Evolutionary conservation across 1,140 invertebrate genomes (phyloP), one percentile per base, ranked within the genome.

Genomic region (Plutomurus gul): DNA sequence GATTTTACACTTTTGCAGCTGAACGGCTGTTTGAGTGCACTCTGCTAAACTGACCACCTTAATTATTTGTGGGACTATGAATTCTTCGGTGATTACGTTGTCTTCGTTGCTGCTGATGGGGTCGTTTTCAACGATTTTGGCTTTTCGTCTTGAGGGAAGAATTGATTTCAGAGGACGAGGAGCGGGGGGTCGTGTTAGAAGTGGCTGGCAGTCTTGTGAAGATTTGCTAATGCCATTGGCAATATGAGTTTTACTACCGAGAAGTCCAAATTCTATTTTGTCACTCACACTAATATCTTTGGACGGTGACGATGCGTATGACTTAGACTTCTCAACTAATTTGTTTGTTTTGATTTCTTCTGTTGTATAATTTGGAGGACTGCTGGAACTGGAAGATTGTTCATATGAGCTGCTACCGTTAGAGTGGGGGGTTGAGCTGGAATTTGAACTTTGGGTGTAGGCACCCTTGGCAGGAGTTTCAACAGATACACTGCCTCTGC

Each of bases 51-150:
- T 72, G 16, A 72, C 70, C 6, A 72, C 70, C 25, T 43, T 39
- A 8, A 72, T 72, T 40, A 72, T 72, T 72, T 72, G 70, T 22
- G 70, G 70, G 10, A 72, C 70, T 22, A 72, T 72, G 16, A 40
- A 72, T 22, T 72, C 70, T 72, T 72, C 70, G 13, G 70, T 40
- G 10, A 72, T 43, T 72, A 43, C 18, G 20, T 72, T 72, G 16
- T 72, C 70, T 16, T 72, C 70, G 5, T n/a, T n/a, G n/a, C n/a
- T 16, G 10, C 7, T 43, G 10, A 65, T 20, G 30, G 3, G 5
- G 13, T 36, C 27, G 13, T 65, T 11, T 13, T 65, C 27, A n/a
- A 65, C 25, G 16, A 56, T n/a, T 33, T 33, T 65, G 0, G 56
- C 3, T 7, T 65, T 11, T n/a, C 11, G 1, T 33, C 56, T 25